Conservation (phyloP, 2,113 vertebrate species). For the Onychostoma macrolepis region DNA sequence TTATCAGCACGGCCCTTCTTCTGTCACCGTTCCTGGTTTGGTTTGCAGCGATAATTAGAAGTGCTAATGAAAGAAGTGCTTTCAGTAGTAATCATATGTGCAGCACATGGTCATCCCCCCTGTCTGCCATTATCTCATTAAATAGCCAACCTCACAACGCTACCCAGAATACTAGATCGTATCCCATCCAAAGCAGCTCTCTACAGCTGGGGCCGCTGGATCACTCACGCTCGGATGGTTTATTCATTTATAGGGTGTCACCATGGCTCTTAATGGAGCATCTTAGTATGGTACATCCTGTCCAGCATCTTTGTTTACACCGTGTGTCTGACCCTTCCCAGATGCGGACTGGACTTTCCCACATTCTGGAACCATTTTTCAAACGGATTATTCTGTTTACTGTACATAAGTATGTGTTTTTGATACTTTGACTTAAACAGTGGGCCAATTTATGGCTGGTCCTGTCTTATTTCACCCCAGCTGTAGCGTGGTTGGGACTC, state of each 20-base stretch:
- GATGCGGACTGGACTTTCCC: background rate
- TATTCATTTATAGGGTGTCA: constrained; percentile 1
- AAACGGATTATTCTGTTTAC: background rate
- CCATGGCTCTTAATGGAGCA: background rate
- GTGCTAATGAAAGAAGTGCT: constrained; percentile 27
- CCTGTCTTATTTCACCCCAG: constrained; percentile 12
- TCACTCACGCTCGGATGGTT: background rate
- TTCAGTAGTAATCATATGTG: constrained; percentile 5
- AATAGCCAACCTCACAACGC: background rate
- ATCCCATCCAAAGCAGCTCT: background rate
- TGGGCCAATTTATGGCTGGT: constrained; percentile 5
- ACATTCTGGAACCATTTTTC: background rate
- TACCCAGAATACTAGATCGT: background rate
- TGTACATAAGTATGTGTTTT: background rate
- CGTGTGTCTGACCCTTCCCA: background rate
- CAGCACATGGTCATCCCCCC: background rate
- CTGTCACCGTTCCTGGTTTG: background rate
- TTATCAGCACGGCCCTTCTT: background rate
- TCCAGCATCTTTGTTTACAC: constrained; percentile 18
- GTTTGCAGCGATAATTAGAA: constrained; percentile 23
- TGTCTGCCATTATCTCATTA: constrained; percentile 7
- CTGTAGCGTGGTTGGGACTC: background rate
- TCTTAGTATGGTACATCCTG: constrained; percentile 14
- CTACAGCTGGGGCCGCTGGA: background rate
- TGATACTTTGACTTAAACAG: background rate